These are phyloP conservation scores for Alectoris magna DNA, from an alignment of 2,797 vertebrate species.

Conservation along the genomic window DNA sequence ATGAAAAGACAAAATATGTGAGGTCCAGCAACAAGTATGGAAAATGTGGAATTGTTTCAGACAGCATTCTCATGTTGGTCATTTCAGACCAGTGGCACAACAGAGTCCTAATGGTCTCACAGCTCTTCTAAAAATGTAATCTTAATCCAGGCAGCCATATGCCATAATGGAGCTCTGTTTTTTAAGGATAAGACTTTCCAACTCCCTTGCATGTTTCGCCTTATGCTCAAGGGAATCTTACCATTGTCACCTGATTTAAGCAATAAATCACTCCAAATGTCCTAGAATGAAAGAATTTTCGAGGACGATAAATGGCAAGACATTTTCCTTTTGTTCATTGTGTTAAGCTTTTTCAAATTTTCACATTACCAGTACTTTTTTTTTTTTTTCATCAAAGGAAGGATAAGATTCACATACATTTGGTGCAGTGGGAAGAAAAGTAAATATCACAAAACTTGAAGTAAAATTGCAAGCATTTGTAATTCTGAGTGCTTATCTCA, in stretches of 20 bases:
- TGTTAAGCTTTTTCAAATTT: background rate
- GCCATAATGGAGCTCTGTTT: background rate
- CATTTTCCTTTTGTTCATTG: background rate
- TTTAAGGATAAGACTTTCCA: background rate
- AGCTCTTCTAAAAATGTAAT: background rate
- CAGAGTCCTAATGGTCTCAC: background rate
- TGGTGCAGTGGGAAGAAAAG: background rate
- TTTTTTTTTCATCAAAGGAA: background rate
- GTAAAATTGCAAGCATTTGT: background rate
- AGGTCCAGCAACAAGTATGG: background rate
- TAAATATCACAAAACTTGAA: background rate
- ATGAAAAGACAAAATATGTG: background rate
- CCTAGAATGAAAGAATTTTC: background rate
- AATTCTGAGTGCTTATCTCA: background rate
- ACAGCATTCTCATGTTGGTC: background rate
- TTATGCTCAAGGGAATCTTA: background rate
- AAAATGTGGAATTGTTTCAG: background rate
- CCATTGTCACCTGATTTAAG: background rate
- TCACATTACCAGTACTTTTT: background rate
- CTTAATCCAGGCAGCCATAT: background rate
- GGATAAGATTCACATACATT: background rate
- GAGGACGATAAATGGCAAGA: background rate
- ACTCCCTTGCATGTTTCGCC: background rate
- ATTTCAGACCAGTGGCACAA: background rate
- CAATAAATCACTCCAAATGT: background rate